These are phyloP conservation scores for Ascidia mentula DNA, from an alignment of 23 tunicate species.

Conservation along the genomic window DNA sequence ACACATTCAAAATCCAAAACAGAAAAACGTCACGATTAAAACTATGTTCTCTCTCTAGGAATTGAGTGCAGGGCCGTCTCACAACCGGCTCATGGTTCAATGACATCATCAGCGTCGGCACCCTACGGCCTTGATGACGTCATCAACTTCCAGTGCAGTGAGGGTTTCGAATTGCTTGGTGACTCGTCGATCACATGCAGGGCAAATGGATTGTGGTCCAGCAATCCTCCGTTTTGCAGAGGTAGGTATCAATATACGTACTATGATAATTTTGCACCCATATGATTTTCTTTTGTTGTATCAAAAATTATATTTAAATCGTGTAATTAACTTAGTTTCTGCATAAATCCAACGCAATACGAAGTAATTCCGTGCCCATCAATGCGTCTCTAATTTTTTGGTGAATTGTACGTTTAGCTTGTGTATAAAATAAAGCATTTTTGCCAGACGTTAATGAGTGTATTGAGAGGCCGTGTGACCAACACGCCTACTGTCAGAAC, in stretches of 20 bases:
- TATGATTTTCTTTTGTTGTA: too few species aligned
- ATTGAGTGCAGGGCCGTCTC: neutral
- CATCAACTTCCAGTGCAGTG: slow-evolving; percentile 17
- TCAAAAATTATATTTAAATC: too few species aligned
- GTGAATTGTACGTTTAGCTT: too few species aligned
- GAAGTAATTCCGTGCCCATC: too few species aligned
- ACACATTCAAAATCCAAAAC: neutral
- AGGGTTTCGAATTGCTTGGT: slow-evolving; percentile 29
- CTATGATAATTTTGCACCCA: too few species aligned
- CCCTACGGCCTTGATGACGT: slow-evolving; percentile 19
- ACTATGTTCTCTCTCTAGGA: neutral
- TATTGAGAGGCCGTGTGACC: slow-evolving; percentile 19
- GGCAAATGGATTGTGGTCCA: slow-evolving; percentile 15
- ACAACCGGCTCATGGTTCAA: neutral
- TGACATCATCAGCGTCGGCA: neutral
- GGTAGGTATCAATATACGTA: slow-evolving; percentile 12
- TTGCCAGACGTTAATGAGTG: slow-evolving; percentile 64
- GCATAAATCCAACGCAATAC: too few species aligned
- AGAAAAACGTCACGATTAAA: too few species aligned
- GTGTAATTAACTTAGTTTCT: too few species aligned
- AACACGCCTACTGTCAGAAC: slow-evolving; percentile 27
- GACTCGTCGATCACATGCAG: slow-evolving; percentile 5
- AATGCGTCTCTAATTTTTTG: too few species aligned
- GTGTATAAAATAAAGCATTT: too few species aligned
- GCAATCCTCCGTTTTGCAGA: slow-evolving; percentile 7